Base-by-base conservation (phyloP, 2,888 invertebrate genomes). In the Pterostichus madidus region DNA sequence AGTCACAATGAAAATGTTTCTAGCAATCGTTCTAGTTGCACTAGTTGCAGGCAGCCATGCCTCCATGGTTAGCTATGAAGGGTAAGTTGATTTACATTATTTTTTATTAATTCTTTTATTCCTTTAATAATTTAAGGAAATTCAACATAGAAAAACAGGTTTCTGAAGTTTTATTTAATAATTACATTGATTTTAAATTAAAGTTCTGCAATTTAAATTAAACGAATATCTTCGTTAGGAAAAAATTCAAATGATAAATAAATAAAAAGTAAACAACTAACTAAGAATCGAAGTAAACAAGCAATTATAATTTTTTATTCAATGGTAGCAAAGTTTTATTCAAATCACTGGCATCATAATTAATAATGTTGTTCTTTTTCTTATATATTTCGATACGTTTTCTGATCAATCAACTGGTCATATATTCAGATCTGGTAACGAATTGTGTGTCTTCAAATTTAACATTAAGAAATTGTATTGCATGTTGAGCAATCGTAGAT, bases 61-160 rank as follows among this genome's bases (percentile, higher is more conserved):
- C 32, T 68, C 76, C 13, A 61, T 17, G 44, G 53, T 84, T 61
- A 83, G 83, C 52, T 84, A 84, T 75, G 83, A 84, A 52, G 84
- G 83, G 84, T 84, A 78, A 81, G 52, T 78, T 46, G 7, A 31
- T 49, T 61, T 59, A 49, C 44, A 24, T 46, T 35, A 68, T n/a
- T 11, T n/a, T 68, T 13, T 11, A 32, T 3, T 35, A 31, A 64
- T 64, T 31, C 10, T 11, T 0, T 8, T 24, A 32, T 64, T 31
- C 3, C 7, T 8, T 31, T 24, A 5, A 31, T 61, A 8, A 53
- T n/a, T n/a, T 53, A 8, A 13, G 2, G 15, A 53, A 53, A 59
- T 7, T 59, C 2, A n/a, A 53, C 3, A 13, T 53, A 53, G 0
- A n/a, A 15, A 53, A 49, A 49, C n/a, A n/a, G 4, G 11, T 49